These are phyloP conservation scores for Drosophila fulvimacula DNA, from an alignment of 2,888 invertebrate species.

Conservation along the genomic window DNA sequence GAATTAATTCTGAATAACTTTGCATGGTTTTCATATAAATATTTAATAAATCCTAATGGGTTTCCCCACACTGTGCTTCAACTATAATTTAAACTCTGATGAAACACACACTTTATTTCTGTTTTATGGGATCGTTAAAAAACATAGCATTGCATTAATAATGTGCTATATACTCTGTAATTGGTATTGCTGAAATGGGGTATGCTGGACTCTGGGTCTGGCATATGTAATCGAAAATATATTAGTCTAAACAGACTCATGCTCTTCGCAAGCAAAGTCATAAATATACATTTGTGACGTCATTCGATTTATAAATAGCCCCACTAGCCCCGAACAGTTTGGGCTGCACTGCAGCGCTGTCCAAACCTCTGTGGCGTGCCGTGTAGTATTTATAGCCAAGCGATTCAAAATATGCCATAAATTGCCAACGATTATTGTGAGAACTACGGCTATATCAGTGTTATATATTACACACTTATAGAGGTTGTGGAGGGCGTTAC, in stretches of 20 bases:
- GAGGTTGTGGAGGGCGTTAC: background rate
- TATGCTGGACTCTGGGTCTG: background rate
- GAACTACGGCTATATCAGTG: slow-evolving; percentile 4
- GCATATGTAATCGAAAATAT: no score
- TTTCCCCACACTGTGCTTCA: slow-evolving; percentile 14
- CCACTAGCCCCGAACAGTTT: slow-evolving; percentile 31
- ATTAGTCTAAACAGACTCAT: background rate
- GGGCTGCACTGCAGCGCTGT: slow-evolving; percentile 7
- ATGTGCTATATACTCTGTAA: background rate
- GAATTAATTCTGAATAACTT: no score
- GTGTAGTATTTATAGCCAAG: slow-evolving; percentile 28
- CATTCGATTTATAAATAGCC: slow-evolving; percentile 4
- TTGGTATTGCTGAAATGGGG: background rate
- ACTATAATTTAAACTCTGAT: background rate
- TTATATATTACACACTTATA: background rate
- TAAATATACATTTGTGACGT: slow-evolving; percentile 11
- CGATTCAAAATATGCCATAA: slow-evolving; percentile 19
- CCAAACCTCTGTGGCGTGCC: slow-evolving; percentile 29
- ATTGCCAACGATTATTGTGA: slow-evolving; percentile 23
- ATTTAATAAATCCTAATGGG: no score
- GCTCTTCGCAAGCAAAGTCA: background rate
- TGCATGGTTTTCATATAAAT: no score
- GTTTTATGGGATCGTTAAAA: slow-evolving; percentile 12
- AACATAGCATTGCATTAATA: background rate
- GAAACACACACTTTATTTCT: slow-evolving; percentile 4